Conservation (phyloP, 2,797 vertebrate species). For the Chelonia mydas region DNA sequence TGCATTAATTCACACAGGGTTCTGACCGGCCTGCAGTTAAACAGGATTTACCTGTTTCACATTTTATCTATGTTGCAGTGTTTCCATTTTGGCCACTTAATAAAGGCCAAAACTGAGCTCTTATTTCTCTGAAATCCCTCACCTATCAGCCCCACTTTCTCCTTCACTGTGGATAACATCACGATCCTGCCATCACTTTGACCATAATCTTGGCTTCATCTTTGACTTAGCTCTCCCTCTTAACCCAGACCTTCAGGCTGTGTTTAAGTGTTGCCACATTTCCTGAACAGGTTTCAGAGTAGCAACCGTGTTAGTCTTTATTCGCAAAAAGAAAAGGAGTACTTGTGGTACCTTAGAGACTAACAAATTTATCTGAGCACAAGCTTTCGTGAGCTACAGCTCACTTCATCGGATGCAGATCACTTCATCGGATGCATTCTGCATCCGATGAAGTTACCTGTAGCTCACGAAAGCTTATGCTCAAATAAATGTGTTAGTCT, state of each 20-base stretch:
- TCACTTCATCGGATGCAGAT: no score
- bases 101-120: not conserved
- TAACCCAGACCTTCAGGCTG: not conserved
- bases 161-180: not conserved
- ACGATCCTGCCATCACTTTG: no score
- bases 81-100: not conserved
- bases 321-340: no score
- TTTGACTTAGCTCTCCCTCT: not conserved
- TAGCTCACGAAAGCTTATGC: no score
- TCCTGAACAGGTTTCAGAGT: not conserved
- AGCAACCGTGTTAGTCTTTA: no score
- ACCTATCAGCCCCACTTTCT: not conserved
- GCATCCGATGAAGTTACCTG: no score
- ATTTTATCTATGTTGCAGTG: not conserved
- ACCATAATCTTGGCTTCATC: not conserved
- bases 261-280: not conserved
- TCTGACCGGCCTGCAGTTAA: not conserved
- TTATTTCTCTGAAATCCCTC: not conserved
- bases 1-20: not conserved
- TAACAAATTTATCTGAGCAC: no score
- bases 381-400: no score
- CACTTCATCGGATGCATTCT: no score
- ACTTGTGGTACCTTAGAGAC: no score
- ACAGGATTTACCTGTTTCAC: not conserved
- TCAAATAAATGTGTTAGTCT: no score